These are phyloP conservation scores for Vultur gryphus DNA, from an alignment of 2,797 vertebrate genomes.

Conservation along the genomic window DNA sequence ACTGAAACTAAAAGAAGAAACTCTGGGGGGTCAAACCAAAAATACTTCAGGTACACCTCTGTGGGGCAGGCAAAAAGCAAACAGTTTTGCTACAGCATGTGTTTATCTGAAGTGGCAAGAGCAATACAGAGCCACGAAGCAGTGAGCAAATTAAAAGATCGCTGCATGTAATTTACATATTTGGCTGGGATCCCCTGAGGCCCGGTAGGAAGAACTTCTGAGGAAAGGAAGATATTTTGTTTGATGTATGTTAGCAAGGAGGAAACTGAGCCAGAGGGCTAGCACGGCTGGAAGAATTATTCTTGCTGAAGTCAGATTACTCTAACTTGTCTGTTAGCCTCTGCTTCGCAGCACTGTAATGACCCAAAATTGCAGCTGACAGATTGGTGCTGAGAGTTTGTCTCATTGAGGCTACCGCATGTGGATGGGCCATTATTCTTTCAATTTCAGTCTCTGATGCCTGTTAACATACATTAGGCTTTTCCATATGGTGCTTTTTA, in stretches of 20 bases:
- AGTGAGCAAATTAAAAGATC: constrained; percentile 7
- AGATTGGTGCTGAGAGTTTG: constrained; percentile 81
- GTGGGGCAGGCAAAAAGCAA: neutral
- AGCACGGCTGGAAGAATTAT: neutral
- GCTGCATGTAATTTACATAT: neutral
- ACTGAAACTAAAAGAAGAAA: neutral
- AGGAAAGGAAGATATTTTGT: neutral
- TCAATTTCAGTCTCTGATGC: constrained; percentile 77
- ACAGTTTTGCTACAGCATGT: neutral
- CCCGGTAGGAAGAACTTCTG: neutral
- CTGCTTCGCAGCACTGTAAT: constrained; percentile 71
- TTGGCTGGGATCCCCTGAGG: neutral
- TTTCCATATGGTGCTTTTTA: constrained; percentile 52
- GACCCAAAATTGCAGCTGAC: constrained; percentile 80
- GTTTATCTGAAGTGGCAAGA: neutral
- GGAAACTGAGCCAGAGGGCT: neutral
- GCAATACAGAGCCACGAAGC: neutral
- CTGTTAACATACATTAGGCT: constrained; percentile 72
- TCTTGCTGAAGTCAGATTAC: constrained; percentile 24
- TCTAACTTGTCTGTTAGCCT: constrained; percentile 12
- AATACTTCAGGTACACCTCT: neutral
- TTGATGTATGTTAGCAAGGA: neutral
- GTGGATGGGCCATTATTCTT: constrained; percentile 81
- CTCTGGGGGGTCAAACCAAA: neutral
- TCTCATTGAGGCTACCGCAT: constrained; percentile 64